Conservation (phyloP, 1,140 invertebrate species). For the Dufourea novaeangliae region DNA sequence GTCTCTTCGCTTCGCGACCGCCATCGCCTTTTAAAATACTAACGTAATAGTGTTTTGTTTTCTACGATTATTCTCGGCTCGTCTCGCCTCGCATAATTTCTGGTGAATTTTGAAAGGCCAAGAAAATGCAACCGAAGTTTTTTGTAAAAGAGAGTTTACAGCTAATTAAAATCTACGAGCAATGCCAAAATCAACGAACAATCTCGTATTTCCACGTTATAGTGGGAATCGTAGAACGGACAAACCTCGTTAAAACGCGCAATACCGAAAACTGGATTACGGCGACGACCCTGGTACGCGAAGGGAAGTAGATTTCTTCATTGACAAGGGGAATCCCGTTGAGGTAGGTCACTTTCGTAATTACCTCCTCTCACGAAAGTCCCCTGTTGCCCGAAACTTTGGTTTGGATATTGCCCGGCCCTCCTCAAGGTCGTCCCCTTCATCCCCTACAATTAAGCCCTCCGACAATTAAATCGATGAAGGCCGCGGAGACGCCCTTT, state of each 20-base stretch:
- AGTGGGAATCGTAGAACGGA: neutral
- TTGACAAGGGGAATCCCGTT: slow-evolving; percentile 70
- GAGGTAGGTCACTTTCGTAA: slow-evolving; percentile 75
- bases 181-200: neutral
- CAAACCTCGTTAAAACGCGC: slow-evolving; percentile 27
- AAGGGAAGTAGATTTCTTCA: slow-evolving; percentile 64
- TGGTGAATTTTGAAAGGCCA: neutral
- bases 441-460: slow-evolving; percentile 73
- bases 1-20: slow-evolving; percentile 46
- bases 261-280: slow-evolving; percentile 40
- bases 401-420: slow-evolving; percentile 44
- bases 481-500: slow-evolving; percentile 54
- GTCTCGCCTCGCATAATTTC: neutral
- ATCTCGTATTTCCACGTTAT: neutral
- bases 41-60: neutral
- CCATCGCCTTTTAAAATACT: slow-evolving; percentile 44
- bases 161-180: too few species aligned
- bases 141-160: too few species aligned
- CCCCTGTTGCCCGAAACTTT: slow-evolving; percentile 65
- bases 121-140: too few species aligned
- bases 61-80: neutral
- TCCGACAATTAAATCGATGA: slow-evolving; percentile 76
- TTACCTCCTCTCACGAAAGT: slow-evolving; percentile 75
- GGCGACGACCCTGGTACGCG: slow-evolving; percentile 45
- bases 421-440: slow-evolving; percentile 69